phyloP scores from a whole-genome alignment of 2,888 invertebrate genomes.

The Papilio protenor region DNA sequence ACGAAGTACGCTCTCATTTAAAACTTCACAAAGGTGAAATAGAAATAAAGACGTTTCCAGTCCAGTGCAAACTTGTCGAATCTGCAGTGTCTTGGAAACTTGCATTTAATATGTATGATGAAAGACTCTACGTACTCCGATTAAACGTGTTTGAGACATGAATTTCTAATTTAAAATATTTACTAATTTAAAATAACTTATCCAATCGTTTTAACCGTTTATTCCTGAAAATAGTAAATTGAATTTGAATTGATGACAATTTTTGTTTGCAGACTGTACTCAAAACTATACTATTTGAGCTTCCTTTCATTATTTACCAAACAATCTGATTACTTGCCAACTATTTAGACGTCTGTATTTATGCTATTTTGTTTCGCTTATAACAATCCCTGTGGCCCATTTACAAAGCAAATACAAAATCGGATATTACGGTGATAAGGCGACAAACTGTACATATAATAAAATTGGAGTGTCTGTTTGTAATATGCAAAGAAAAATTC shows the following conservation, averaged over 20 bases:
- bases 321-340: neutral
- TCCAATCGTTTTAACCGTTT: neutral
- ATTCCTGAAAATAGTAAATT: neutral
- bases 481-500: too few species aligned
- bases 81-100: conserved; percentile 7
- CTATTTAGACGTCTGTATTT: neutral
- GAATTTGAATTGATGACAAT: neutral
- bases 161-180: neutral
- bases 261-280: neutral
- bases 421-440: neutral
- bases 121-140: neutral
- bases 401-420: neutral
- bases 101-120: conserved; percentile 6
- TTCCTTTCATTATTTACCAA: neutral
- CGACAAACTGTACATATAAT: too few species aligned
- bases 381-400: neutral
- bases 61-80: conserved; percentile 21
- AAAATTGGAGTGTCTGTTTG: too few species aligned
- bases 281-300: neutral
- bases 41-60: conserved; percentile 16
- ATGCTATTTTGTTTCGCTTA: neutral
- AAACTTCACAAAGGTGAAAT: conserved; percentile 7
- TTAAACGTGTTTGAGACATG: neutral
- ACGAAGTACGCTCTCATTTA: conserved; percentile 17
- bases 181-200: too few species aligned